Evolutionary conservation across 2,888 invertebrate genomes (phyloP), one percentile per base, ranked within the genome.

Genomic region (Plagiodera versicolora): DNA sequence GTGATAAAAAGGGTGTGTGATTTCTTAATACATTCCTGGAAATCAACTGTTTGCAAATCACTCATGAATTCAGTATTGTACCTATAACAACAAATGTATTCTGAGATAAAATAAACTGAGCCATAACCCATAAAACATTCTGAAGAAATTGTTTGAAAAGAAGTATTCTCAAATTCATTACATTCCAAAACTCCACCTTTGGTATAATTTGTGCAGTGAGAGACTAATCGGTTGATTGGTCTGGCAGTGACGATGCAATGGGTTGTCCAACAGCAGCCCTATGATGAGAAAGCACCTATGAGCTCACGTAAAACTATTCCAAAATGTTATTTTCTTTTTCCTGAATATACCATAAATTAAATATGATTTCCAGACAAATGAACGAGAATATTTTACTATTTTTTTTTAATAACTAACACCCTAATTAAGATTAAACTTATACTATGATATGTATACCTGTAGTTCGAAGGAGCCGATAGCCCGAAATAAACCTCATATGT

Each of bases 401-500:
- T 39, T n/a, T n/a, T 39, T n/a, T n/a, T 2, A 39, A 39, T 53
- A 55, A 55, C 61, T 65, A 30, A 62, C 51, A 61, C 64, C 62
- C 65, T 64, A 68, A 44, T 67, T 56, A 67, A 61, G 66, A 61
- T 66, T 69, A 66, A 69, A 70, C 72, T 72, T 73, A 70, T 67
- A 67, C 72, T 74, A 75, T 69, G 69, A 61, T 70, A 67, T 74
- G 72, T 75, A 78, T 80, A 80, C 80, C 80, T 80, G 80, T 74
- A 74, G 75, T 73, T 76, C 76, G 80, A 72, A 77, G 80, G 75
- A 78, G 79, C 76, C 77, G 79, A 76, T 77, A 79, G 79, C 80
- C 79, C 79, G 79, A 78, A 77, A 78, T 78, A 78, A 76, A 80
- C 78, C 80, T 79, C 80, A 79, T 77, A 79, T 73, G 77, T 80